A percentile compares a stretch with the other conserved stretches of the same genome.
Conservation (phyloP, 2,113 vertebrate species). For the Phaethornis superciliosus region DNA sequence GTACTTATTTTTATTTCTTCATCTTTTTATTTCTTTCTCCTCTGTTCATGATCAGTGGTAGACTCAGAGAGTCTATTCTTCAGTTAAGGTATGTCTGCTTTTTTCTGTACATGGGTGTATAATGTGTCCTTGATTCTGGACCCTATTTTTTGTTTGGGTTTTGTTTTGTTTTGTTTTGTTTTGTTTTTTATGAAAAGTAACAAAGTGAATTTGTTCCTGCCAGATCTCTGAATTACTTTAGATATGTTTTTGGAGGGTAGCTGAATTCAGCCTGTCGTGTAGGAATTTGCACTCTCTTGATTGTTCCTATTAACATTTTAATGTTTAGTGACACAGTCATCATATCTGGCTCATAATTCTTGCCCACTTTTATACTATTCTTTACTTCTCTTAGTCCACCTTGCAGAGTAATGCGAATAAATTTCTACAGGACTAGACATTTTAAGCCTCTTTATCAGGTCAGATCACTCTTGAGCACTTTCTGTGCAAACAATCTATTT, state of each 20-base stretch:
- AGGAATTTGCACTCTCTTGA: not conserved
- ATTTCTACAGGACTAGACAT: not conserved
- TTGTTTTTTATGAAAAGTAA: not conserved
- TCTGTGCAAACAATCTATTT: not conserved
- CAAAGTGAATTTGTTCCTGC: not conserved
- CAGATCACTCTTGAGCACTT: not conserved
- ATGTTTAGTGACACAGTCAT: not conserved
- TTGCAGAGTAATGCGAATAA: not conserved
- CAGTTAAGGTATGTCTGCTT: not conserved
- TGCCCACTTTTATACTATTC: not conserved
- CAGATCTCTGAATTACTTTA: conserved; percentile 21
- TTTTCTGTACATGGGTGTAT: not conserved
- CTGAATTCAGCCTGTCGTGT: not conserved
- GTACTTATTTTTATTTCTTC: not conserved
- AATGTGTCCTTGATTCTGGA: not conserved
- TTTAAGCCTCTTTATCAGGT: conserved; percentile 26
- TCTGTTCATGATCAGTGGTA: not conserved
- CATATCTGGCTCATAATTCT: not conserved
- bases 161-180: too few relatives aligned
- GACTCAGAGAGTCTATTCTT: not conserved
- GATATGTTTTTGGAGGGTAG: not conserved
- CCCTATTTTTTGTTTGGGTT: not conserved
- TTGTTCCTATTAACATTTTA: not conserved
- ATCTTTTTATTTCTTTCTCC: not conserved
- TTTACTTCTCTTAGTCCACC: not conserved